Evolutionary conservation across 2,888 invertebrate genomes (phyloP).

Genomic region (Acrobasis suavella): DNA sequence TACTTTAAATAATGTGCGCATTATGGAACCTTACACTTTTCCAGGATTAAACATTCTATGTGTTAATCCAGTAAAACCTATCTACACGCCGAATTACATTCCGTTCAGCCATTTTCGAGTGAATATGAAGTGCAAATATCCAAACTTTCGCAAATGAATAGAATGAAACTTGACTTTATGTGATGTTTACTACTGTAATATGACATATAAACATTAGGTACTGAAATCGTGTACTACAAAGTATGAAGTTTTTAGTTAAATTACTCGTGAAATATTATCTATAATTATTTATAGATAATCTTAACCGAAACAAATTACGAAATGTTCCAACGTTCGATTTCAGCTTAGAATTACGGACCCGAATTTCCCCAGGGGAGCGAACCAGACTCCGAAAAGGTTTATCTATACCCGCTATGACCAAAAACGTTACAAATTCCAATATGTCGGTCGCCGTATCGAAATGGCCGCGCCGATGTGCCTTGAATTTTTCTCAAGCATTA

Average conservation of each 20-base stretch:
- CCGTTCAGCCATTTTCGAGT: too few relatives aligned
- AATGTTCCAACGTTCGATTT: constrained; percentile 1
- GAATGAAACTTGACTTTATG: too few relatives aligned
- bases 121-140: too few relatives aligned
- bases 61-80: too few relatives aligned
- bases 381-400: constrained; percentile 2
- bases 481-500: constrained; percentile 67
- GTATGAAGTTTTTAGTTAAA: neutral
- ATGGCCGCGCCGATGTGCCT: constrained; percentile 43
- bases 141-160: too few relatives aligned
- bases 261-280: neutral
- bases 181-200: too few relatives aligned
- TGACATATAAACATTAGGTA: too few relatives aligned
- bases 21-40: too few relatives aligned
- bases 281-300: neutral
- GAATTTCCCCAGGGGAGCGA: neutral
- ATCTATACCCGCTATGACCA: neutral
- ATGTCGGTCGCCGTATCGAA: constrained; percentile 45
- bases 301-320: constrained; percentile 2
- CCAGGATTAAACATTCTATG: too few relatives aligned
- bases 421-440: constrained; percentile 40
- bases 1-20: too few relatives aligned
- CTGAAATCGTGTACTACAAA: too few relatives aligned
- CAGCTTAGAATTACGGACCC: neutral
- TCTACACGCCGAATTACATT: too few relatives aligned